Evolutionary conservation across 2,888 invertebrate genomes (phyloP).

Genomic region (Acleris literana): DNA sequence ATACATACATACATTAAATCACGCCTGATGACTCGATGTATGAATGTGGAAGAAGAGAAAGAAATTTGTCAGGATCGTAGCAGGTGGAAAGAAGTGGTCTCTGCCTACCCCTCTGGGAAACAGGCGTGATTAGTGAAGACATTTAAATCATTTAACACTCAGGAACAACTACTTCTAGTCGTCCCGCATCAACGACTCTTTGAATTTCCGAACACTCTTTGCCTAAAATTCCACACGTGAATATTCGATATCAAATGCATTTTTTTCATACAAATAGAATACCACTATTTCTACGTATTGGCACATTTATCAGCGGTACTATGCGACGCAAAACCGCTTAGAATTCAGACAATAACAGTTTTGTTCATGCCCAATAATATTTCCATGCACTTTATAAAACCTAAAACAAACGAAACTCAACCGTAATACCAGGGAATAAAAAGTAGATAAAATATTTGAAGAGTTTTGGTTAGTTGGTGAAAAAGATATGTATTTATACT

Average conservation of each 20-base stretch:
- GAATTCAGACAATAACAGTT: slow-evolving; percentile 29
- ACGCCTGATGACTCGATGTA: too few species aligned
- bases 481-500: slow-evolving; percentile 3
- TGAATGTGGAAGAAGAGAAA: too few species aligned
- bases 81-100: too few species aligned
- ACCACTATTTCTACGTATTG: slow-evolving; percentile 2
- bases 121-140: too few species aligned
- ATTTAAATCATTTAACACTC: too few species aligned
- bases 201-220: too few species aligned
- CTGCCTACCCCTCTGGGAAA: too few species aligned
- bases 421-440: neutral
- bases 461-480: neutral
- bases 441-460: neutral
- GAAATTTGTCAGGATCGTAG: too few species aligned
- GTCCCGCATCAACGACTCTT: too few species aligned
- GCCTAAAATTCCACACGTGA: too few species aligned
- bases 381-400: neutral
- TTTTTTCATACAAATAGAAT: neutral
- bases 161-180: too few species aligned
- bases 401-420: neutral
- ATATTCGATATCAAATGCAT: neutral
- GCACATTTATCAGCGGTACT: slow-evolving; percentile 9
- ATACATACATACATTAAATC: too few species aligned
- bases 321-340: slow-evolving; percentile 16
- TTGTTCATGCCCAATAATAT: neutral